Percentiles rank a stretch among this genome's conserved stretches.
Evolutionary conservation across 2,113 vertebrate genomes (phyloP).

Genomic region (Tragelaphus scriptus): DNA sequence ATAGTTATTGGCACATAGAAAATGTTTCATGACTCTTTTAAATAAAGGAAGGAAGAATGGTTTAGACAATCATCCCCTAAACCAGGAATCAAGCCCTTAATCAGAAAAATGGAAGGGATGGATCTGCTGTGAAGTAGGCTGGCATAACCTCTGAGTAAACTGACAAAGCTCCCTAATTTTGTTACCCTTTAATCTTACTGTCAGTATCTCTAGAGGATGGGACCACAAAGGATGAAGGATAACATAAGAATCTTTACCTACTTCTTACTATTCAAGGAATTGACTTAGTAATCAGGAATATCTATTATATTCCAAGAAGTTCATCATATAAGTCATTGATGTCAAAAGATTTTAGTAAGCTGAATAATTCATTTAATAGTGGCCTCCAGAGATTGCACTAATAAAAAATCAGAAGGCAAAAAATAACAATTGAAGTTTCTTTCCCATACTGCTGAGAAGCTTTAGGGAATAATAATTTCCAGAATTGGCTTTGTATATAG

Average conservation of each 20-base stretch:
- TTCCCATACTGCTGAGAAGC: not conserved
- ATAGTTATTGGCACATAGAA: not conserved
- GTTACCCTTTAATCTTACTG: not conserved
- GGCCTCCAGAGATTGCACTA: not conserved
- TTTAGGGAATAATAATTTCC: not conserved
- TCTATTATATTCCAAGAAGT: not conserved
- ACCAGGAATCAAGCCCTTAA: not conserved
- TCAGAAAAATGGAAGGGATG: not conserved
- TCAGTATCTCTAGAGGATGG: not conserved
- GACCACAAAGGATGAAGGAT: not conserved
- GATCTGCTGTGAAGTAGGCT: not conserved
- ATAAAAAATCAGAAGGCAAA: not conserved
- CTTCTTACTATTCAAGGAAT: not conserved
- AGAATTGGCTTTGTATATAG: not conserved
- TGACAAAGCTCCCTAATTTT: not conserved
- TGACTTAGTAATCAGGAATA: not conserved
- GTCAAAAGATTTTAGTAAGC: not conserved
- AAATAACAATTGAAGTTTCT: not conserved
- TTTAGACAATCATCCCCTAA: not conserved
- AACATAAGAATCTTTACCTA: not conserved
- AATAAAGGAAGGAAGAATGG: not conserved
- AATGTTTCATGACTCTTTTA: not conserved
- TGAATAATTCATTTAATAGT: not conserved
- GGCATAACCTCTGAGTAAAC: not conserved
- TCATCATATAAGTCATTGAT: not conserved